Evolutionary conservation across 2,113 vertebrate genomes (phyloP), one percentile per base, ranked within the genome.

Genomic region (Sylvilagus bachmani): DNA sequence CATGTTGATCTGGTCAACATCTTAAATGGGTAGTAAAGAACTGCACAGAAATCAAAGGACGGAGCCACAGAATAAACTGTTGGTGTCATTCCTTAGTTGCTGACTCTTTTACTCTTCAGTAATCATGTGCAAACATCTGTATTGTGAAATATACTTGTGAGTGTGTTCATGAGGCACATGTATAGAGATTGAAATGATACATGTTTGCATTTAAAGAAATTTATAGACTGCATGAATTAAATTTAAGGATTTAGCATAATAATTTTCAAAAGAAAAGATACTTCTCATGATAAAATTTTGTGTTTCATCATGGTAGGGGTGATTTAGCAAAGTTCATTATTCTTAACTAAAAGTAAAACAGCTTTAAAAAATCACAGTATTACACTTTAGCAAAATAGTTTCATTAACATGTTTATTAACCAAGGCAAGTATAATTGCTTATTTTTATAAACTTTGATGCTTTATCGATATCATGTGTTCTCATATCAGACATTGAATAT

Each of bases 281-380:
- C 44, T 44, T 44, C 44, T 44, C 44, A 44, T 44, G 6, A 9
- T 91, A 77, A 93, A 91, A 77, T 64, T 29, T 6, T 64, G 31
- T 19, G 6, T 22, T 87, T 86, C 24, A 86, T 55, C 38, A 77
- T 82, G 38, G 62, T 38, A 90, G 3, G 14, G n/a, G 81, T 6
- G 5, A 22, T 77, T 82, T 25, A 86, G 24, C 8, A 71, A 24
- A 62, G 51, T 74, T 90, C 51, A 69, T 12, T 17, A 53, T 53
- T 75, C 81, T 80, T 85, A 58, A 81, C 51, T 81, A 81, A 93
- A 82, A 36, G 49, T 38, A 75, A 53, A 51, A 86, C 66, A 66
- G 4, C 0, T 77, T 62, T 64, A 4, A 29, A 62, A 90, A 86
- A 82, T 53, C 29, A 49, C 27, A 29, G 27, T 22, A 19, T 27